Conservation (phyloP, 2,888 invertebrate genomes). For the Atrina japonica region DNA sequence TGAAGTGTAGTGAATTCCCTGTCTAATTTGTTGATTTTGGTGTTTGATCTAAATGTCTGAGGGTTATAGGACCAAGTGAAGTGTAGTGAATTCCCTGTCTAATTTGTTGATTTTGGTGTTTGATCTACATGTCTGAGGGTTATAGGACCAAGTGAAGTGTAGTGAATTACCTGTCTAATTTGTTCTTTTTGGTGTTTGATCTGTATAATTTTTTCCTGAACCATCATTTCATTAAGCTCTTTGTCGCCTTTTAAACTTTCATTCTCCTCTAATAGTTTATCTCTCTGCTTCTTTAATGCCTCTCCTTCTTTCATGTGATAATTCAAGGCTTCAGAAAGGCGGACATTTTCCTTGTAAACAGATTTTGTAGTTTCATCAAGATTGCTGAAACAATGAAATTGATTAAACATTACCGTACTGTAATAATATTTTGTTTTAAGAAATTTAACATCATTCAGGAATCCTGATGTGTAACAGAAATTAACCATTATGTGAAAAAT, state of each 20-base stretch:
- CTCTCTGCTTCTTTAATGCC: constrained; percentile 70
- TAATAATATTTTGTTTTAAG: neutral
- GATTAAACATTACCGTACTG: neutral
- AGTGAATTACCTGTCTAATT: constrained; percentile 76
- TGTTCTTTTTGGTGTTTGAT: constrained; percentile 72
- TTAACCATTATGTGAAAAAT: no score
- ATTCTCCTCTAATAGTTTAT: constrained; percentile 71
- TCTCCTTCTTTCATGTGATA: constrained; percentile 79
- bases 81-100: no score
- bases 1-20: neutral
- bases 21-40: neutral
- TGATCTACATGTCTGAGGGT: no score
- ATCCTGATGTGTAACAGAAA: no score
- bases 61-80: no score
- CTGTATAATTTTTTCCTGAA: constrained; percentile 77
- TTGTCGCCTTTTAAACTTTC: constrained; percentile 72
- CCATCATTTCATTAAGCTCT: constrained; percentile 76
- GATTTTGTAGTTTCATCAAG: constrained; percentile 80
- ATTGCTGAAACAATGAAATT: constrained; percentile 60
- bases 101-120: no score
- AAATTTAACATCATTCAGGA: no score
- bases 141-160: no score
- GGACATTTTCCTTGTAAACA: constrained; percentile 80
- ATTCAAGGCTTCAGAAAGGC: constrained; percentile 76
- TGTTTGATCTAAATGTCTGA: neutral